Evolutionary conservation across 2,888 invertebrate genomes (phyloP), one percentile per base, ranked within the genome.

Genomic region (Xestia xanthographa): DNA sequence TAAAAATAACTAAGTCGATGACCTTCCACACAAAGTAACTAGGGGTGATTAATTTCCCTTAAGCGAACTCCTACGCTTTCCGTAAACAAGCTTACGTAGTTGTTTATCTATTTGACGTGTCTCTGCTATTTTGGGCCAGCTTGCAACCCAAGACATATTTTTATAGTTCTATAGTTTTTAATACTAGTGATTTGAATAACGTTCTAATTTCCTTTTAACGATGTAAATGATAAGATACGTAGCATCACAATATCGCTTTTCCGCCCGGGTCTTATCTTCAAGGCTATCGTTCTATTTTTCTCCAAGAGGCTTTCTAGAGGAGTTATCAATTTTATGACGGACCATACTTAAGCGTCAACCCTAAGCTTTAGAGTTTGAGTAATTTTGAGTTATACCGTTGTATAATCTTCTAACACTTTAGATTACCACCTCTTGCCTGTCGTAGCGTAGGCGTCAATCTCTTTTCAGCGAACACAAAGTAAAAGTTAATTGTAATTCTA

Each of bases 301-400:
- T 53, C 58, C 22, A 20, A 63, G 45, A 63, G 12, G n/a, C 22
- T 70, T 67, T 63, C 53, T 70, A 60, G 58, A 45, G 14, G 12
- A 67, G 70, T 83, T 84, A 84, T 84, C 50, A 80, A 56, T 84
- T 84, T 80, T 84, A 84, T 80, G 80, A 68, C 70, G 38, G 58
- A 72, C 17, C 66, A 48, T 45, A 41, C 66, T 66, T 56, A 56
- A 73, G 62, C 12, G 48, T 29, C 56, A 56, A 56, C 53, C 68
- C 38, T 58, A 26, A 72, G 66, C 60, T 66, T 66, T 43, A 62
- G 20, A 72, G 48, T 72, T 69, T 66, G 22, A 43, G 72, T 48
- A 29, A 56, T 69, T 62, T 60, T 66, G 14, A 53, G 50, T 82
- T 41, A 58, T 71, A 48, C 29, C 50, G 17, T 58, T 45, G 14